Conservation (phyloP, 2,888 invertebrate genomes). For the Dicyrtomina minuta region DNA sequence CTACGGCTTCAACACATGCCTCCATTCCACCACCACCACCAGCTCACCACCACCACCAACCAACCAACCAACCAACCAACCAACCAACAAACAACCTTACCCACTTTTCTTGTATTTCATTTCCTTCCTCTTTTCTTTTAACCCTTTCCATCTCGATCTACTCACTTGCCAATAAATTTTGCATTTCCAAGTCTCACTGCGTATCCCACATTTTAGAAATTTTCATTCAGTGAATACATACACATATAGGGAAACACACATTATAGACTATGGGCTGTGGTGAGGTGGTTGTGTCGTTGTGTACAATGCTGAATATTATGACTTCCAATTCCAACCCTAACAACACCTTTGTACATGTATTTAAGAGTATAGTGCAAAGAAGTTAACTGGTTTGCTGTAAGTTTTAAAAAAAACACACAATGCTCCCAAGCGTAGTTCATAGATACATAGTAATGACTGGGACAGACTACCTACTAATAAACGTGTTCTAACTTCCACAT, state of each 20-base stretch:
- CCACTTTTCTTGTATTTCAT: conserved; percentile 14
- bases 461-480: not conserved
- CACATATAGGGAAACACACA: not conserved
- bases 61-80: no score
- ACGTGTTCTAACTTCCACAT: conserved; percentile 1
- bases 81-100: not conserved
- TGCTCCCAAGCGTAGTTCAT: not conserved
- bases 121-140: not conserved
- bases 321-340: no score
- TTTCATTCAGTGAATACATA: no score
- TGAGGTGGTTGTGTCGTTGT: no score
- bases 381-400: not conserved
- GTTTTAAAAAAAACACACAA: not conserved
- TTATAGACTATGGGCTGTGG: not conserved
- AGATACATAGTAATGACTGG: not conserved
- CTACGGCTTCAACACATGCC: no score
- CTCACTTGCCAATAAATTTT: no score
- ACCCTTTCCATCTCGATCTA: no score
- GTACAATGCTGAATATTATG: no score
- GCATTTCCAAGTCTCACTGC: no score
- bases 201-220: no score
- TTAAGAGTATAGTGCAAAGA: no score
- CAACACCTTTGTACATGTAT: no score
- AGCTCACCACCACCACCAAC: not conserved
- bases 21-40: not conserved